Base-by-base conservation (phyloP, 2,113 vertebrate genomes). In the Abramis brama region DNA sequence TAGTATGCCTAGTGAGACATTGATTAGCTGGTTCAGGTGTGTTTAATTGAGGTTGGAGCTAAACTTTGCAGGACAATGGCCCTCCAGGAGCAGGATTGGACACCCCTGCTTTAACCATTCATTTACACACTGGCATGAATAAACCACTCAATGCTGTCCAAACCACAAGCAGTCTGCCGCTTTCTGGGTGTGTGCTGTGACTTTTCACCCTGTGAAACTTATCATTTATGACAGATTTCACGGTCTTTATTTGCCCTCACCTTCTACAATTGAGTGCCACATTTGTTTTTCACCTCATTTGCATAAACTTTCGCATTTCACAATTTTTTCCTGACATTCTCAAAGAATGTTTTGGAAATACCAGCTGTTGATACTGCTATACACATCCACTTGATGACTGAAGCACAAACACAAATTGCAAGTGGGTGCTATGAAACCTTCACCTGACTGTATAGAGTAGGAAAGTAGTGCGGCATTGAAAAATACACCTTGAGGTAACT, bases 401-500 rank as follows among this genome's bases (percentile, higher is more conserved):
- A 74, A 39, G n/a, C 23, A 47, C 43, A 45, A 23, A n/a, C 5
- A 27, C 71, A 47, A 25, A 21, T 43, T 59, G 2, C 23, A 79
- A 79, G 52, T n/a, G 76, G 21, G 52, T 62, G 77, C 55, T 25
- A 43, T 25, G 43, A 12, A 9, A 36, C 7, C 6, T 62, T 79
- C 23, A 45, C 33, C 62, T 21, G 9, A 64, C n/a, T 50, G 60
- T 68, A 1, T 68, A 82, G 5, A 82, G 79, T 50, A 82, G 25
- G 39, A 50, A 66, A 81, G 60, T 43, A 81, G 17, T 52, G 79
- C 1, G 2, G 60, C 25, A 82, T 30, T 82, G 43, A 50, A 50
- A 43, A 82, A 25, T 82, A 82, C 60, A 82, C 62, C 50, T 6
- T 50, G 23, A 45, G 50, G 50, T 23, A 12, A 57, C 50, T 70